Evolutionary conservation across 2,888 invertebrate species (phyloP).

Genomic region (Pachymerium ferrugineum): DNA sequence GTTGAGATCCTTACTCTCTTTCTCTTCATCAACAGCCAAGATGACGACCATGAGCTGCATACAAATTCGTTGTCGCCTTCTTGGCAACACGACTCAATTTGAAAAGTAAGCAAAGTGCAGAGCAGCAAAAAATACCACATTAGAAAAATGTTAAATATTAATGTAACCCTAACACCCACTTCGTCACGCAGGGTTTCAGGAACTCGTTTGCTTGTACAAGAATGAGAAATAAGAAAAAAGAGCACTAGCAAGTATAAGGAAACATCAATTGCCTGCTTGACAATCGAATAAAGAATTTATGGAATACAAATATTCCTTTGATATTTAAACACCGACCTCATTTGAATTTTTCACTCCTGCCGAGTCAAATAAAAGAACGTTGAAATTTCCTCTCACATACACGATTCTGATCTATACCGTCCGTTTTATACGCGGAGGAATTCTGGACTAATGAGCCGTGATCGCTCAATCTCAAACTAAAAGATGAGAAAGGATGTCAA

Average conservation of each 20-base stretch:
- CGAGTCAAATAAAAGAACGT: too few species aligned
- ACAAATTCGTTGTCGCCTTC: background rate
- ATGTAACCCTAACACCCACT: background rate
- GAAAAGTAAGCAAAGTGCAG: conserved; percentile 13
- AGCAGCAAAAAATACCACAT: background rate
- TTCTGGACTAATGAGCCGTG: too few species aligned
- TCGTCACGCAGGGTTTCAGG: background rate
- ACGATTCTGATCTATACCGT: too few species aligned
- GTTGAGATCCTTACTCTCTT: background rate
- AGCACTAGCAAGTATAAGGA: background rate
- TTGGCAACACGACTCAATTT: conserved; percentile 1
- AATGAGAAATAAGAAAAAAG: background rate
- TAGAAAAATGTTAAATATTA: conserved; percentile 8
- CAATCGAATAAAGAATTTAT: background rate
- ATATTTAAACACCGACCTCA: background rate
- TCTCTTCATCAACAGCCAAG: background rate
- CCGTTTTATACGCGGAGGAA: too few species aligned
- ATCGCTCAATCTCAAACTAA: too few species aligned
- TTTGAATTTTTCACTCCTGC: too few species aligned
- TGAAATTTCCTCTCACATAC: background rate
- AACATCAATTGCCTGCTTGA: background rate
- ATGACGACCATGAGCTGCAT: background rate
- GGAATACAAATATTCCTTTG: background rate
- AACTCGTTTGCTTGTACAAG: background rate
- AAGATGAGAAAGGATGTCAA: too few species aligned